Conservation (phyloP, 2,888 invertebrate genomes). For the Cryptus viduatorius region DNA sequence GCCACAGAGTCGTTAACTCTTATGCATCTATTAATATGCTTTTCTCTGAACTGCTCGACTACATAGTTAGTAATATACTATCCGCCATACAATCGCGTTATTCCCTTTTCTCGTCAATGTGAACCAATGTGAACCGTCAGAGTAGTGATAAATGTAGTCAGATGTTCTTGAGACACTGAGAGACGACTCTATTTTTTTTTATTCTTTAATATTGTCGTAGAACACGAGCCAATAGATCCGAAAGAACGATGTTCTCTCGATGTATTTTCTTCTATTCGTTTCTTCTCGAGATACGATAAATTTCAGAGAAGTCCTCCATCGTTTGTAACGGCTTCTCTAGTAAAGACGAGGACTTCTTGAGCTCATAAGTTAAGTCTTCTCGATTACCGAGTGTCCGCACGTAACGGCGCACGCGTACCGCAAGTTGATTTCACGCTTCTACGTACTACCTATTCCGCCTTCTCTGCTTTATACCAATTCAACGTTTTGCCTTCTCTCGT, state of each 20-base stretch:
- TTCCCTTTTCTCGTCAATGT: conserved; percentile 11
- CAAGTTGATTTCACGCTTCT: conserved; percentile 52
- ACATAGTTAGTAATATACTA: not conserved
- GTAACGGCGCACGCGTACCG: conserved; percentile 51
- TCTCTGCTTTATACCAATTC: not conserved
- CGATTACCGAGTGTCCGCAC: conserved; percentile 60
- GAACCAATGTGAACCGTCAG: not conserved
- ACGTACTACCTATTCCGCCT: conserved; percentile 9
- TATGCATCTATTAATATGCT: not conserved
- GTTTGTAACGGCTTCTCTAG: conserved; percentile 37
- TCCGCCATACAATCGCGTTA: not conserved
- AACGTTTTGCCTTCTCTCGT: too few species aligned
- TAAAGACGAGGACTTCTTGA: conserved; percentile 26
- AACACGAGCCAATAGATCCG: not conserved
- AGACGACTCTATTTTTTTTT: conserved; percentile 9
- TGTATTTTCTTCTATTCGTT: conserved; percentile 11
- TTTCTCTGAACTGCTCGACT: not conserved
- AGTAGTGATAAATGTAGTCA: not conserved
- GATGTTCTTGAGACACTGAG: not conserved
- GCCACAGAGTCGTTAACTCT: too few species aligned
- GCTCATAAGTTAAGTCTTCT: conserved; percentile 27
- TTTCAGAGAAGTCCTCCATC: not conserved
- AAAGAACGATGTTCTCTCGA: not conserved
- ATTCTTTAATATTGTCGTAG: not conserved
- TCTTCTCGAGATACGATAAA: not conserved